Evolutionary conservation across 2,888 invertebrate species (phyloP).

Genomic region (Drosophila leonis): DNA sequence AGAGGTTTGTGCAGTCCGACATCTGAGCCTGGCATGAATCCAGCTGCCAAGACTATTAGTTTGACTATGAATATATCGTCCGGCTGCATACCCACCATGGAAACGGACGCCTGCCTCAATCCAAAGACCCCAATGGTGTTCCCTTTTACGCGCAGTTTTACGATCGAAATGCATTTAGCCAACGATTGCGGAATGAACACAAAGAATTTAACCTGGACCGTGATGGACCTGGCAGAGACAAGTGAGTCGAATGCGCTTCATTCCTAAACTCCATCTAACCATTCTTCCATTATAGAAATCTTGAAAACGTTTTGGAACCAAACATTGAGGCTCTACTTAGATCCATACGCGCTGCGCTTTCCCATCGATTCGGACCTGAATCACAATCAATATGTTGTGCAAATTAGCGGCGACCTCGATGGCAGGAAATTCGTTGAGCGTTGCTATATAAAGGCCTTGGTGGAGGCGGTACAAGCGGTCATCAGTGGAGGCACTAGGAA

Average conservation of each 20-base stretch:
- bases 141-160: rapidly evolving
- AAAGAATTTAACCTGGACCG: slow-evolving; percentile 22
- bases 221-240: slow-evolving; percentile 17
- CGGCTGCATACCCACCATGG: background rate
- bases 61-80: background rate
- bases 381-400: slow-evolving; percentile 37
- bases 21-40: too few species aligned
- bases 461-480: slow-evolving; percentile 38
- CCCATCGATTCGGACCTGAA: slow-evolving; percentile 3
- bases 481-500: slow-evolving; percentile 41
- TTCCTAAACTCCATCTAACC: background rate
- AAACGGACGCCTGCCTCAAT: background rate
- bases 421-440: slow-evolving; percentile 22
- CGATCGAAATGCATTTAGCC: background rate
- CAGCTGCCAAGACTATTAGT: background rate
- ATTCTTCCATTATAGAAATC: slow-evolving; percentile 6
- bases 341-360: slow-evolving; percentile 14
- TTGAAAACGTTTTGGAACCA: background rate
- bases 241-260: slow-evolving; percentile 9
- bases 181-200: background rate
- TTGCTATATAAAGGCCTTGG: slow-evolving; percentile 43
- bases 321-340: background rate
- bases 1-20: background rate
- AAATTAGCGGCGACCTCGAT: background rate
- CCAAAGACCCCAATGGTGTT: background rate